Evolutionary conservation across 2,888 invertebrate species (phyloP).

Genomic region (Mayetiola destructor): DNA sequence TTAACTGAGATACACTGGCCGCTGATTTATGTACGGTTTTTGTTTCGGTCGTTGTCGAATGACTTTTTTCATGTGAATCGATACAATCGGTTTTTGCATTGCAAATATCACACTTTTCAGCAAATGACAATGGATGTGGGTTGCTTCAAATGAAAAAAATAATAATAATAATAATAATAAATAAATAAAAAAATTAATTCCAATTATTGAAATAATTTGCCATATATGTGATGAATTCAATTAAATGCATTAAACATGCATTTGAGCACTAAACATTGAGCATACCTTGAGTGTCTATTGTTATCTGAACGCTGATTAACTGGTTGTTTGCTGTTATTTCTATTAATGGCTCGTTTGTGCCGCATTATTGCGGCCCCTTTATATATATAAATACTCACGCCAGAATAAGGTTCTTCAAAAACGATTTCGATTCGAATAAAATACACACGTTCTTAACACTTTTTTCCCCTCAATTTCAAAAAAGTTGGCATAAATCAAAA

Average conservation of each 20-base stretch:
- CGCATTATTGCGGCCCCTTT: conserved; percentile 25
- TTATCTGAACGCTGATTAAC: conserved; percentile 4
- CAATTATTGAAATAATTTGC: not conserved
- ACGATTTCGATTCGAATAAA: too few relatives aligned
- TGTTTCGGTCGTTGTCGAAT: too few relatives aligned
- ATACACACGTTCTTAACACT: too few relatives aligned
- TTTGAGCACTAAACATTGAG: not conserved
- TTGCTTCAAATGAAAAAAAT: not conserved
- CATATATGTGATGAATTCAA: not conserved
- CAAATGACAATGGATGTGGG: not conserved
- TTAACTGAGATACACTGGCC: not conserved
- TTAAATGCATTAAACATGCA: too few relatives aligned
- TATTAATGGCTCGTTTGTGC: conserved; percentile 21
- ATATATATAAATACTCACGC: too few relatives aligned
- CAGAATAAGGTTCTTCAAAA: too few relatives aligned
- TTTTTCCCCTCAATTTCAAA: too few relatives aligned
- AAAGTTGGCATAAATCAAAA: too few relatives aligned
- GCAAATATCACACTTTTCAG: conserved; percentile 6
- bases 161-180: not conserved
- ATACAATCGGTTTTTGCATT: not conserved
- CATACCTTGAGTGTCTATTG: conserved; percentile 2
- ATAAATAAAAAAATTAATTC: not conserved
- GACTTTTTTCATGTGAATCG: too few relatives aligned
- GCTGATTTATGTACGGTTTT: not conserved
- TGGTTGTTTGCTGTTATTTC: not conserved